Conservation (phyloP, 2,797 vertebrate species). For the Sebastes matsubarae region DNA sequence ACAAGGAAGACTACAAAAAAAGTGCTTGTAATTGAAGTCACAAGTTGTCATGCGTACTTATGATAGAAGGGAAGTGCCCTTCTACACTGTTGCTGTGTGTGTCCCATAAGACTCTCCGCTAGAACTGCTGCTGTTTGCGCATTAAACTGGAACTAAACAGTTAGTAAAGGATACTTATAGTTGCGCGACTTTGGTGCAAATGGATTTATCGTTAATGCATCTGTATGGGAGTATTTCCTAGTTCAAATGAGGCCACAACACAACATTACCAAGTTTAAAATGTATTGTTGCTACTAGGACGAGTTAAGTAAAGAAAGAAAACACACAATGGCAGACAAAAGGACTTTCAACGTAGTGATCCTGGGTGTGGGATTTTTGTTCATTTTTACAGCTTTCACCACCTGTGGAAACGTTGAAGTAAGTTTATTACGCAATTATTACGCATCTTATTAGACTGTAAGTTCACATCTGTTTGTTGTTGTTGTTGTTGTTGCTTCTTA, state of each 20-base stretch:
- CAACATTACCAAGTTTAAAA: background rate
- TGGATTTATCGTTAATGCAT: background rate
- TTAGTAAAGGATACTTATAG: constrained; percentile 12
- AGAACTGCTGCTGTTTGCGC: background rate
- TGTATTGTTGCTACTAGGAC: background rate
- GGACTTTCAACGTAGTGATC: constrained; percentile 83
- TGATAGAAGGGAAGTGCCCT: constrained; percentile 44
- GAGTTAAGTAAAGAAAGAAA: background rate
- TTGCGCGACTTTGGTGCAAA: background rate
- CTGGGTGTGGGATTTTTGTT: constrained; percentile 84
- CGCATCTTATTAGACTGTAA: too few species aligned
- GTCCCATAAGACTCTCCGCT: background rate
- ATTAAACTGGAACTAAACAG: constrained; percentile 30
- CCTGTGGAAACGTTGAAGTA: constrained; percentile 86
- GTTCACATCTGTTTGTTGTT: background rate
- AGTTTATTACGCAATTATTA: constrained; percentile 39
- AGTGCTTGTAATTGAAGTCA: constrained; percentile 75
- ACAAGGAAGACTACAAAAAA: constrained; percentile 22
- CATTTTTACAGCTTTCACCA: constrained; percentile 86
- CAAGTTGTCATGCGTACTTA: constrained; percentile 73
- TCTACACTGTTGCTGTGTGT: background rate
- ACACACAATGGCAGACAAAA: constrained; percentile 78
- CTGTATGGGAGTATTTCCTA: background rate
- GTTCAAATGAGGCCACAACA: background rate
- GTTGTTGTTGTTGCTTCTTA: background rate